A percentile compares a stretch with the other conserved stretches of the same genome.
Evolutionary conservation across 2,888 invertebrate species (phyloP).

Genomic region (Cremastobaeus sp.): DNA sequence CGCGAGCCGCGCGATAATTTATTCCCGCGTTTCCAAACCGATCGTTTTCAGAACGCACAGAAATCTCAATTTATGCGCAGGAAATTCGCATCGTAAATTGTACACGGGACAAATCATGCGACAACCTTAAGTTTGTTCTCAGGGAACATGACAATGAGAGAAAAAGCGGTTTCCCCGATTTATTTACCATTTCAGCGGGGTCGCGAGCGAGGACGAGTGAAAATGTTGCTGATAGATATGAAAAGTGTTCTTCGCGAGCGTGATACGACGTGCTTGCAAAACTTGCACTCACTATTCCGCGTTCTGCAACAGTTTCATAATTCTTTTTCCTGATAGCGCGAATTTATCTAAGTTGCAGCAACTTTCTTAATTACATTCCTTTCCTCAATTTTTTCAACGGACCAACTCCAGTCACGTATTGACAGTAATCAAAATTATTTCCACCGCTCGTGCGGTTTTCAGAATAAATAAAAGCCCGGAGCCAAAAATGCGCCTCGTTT

Average conservation of each 20-base stretch:
- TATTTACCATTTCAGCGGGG: conserved; percentile 50
- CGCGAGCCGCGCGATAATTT: conserved; percentile 32
- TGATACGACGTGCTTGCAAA: too few relatives aligned
- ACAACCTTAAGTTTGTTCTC: conserved; percentile 64
- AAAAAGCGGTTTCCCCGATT: conserved; percentile 40
- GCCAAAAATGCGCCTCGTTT: too few relatives aligned
- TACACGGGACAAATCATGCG: conserved; percentile 54
- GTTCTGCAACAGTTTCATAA: conserved; percentile 70
- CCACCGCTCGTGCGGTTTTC: too few relatives aligned
- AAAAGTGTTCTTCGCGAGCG: too few relatives aligned
- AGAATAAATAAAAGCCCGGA: too few relatives aligned
- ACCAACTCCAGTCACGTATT: too few relatives aligned
- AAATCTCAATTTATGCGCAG: conserved; percentile 58
- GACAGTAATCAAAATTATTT: too few relatives aligned
- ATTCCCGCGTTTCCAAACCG: conserved; percentile 37
- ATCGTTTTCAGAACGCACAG: conserved; percentile 38
- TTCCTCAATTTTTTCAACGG: too few relatives aligned
- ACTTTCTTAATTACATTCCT: conserved; percentile 23
- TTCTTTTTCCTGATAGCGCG: conserved; percentile 71
- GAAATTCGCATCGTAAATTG: conserved; percentile 58
- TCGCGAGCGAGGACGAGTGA: conserved; percentile 15
- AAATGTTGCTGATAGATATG: conserved; percentile 20
- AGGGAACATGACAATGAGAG: conserved; percentile 54
- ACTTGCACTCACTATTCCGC: conserved; percentile 66
- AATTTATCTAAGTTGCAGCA: conserved; percentile 31